These are phyloP conservation scores for Callospermophilus lateralis DNA, from an alignment of 2,113 vertebrate species.

Conservation along the genomic window DNA sequence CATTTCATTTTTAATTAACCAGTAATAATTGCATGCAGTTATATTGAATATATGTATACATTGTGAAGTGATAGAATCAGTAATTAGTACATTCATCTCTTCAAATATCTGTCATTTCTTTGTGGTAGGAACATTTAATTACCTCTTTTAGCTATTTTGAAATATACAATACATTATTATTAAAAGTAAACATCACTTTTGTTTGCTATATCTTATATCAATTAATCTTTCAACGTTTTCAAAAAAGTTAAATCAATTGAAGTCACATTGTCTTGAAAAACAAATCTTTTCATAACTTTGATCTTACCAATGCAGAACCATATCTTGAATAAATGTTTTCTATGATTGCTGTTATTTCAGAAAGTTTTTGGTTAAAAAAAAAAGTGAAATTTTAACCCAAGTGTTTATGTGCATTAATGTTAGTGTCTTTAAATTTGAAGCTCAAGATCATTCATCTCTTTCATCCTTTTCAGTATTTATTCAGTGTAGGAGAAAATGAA, in stretches of 20 bases:
- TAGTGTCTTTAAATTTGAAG: conserved; percentile 1
- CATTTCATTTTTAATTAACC: background rate
- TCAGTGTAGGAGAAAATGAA: background rate
- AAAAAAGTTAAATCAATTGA: background rate
- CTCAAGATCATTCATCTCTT: background rate
- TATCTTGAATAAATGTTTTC: background rate
- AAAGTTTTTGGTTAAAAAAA: background rate
- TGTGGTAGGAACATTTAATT: background rate
- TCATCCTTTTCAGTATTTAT: background rate
- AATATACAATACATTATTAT: background rate
- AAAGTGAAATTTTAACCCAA: background rate
- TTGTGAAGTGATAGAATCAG: background rate
- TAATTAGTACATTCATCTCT: background rate
- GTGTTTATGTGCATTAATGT: background rate
- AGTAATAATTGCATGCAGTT: background rate
- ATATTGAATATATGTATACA: background rate
- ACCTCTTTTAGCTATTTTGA: background rate
- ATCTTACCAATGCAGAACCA: conserved; percentile 1
- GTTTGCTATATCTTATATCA: background rate
- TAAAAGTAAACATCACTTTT: background rate
- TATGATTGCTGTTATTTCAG: background rate
- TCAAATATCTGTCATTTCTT: background rate
- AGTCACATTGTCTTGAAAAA: background rate
- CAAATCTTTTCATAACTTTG: background rate
- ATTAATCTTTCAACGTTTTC: background rate